Evolutionary conservation across 2,888 invertebrate species (phyloP).

Genomic region (Drosophila koepferae): DNA sequence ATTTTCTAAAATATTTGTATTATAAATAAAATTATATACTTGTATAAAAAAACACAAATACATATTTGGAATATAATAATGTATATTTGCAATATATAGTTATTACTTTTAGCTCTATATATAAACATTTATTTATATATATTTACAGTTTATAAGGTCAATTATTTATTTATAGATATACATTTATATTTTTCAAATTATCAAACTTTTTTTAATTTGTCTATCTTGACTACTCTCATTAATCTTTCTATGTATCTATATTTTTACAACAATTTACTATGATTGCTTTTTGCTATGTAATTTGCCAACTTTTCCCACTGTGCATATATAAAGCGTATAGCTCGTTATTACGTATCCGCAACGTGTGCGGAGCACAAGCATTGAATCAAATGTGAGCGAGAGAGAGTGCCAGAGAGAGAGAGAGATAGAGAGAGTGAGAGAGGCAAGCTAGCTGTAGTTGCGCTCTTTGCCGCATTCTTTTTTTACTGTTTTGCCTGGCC

Average conservation of each 20-base stretch:
- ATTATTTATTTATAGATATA: neutral
- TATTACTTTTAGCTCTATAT: neutral
- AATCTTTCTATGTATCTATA: neutral
- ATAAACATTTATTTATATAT: neutral
- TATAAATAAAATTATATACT: too few relatives aligned
- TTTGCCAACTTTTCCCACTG: conserved; percentile 29
- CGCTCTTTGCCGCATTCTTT: conserved; percentile 74
- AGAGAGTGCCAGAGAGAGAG: conserved; percentile 12
- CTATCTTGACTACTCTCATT: neutral
- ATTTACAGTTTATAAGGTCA: neutral
- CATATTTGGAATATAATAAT: too few relatives aligned
- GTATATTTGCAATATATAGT: neutral
- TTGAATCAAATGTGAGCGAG: conserved; percentile 5
- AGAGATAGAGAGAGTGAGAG: conserved; percentile 23
- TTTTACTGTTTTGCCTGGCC: conserved; percentile 60
- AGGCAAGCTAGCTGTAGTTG: conserved; percentile 43
- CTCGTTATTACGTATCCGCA: conserved; percentile 58
- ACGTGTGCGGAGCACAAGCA: conserved; percentile 25
- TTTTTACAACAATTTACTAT: too few relatives aligned
- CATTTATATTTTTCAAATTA: neutral
- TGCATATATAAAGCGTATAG: conserved; percentile 42
- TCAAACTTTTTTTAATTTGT: neutral
- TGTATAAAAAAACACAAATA: too few relatives aligned
- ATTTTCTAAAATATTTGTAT: too few relatives aligned
- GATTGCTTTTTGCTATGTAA: neutral